Percentiles rank a stretch among this genome's conserved stretches.
phyloP scores from a whole-genome alignment of 1,140 invertebrate genomes.

The Chironomus striatipennis region DNA sequence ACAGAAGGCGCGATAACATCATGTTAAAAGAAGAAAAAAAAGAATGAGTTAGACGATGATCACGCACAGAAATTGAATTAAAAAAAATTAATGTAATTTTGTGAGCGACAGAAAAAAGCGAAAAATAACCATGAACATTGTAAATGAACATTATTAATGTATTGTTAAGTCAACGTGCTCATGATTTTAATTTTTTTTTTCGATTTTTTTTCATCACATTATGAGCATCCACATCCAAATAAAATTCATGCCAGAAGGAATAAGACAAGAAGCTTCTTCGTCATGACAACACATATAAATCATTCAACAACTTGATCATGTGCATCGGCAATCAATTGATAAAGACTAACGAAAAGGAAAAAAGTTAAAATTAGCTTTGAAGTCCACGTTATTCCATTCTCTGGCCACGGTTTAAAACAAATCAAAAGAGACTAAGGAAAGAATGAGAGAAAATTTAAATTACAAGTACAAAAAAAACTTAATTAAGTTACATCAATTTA shows the following conservation, averaged over 20 bases:
- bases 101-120: background rate
- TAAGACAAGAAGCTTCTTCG: background rate
- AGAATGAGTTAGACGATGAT: constrained; percentile 27
- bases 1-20: background rate
- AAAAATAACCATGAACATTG: background rate
- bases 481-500: constrained; percentile 14
- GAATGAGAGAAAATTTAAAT: background rate
- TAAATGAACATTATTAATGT: too few relatives aligned
- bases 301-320: background rate
- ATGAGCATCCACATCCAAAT: too few relatives aligned
- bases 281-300: background rate
- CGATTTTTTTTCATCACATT: too few relatives aligned
- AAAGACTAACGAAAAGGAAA: background rate
- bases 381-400: too few relatives aligned
- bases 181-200: too few relatives aligned
- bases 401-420: constrained; percentile 1
- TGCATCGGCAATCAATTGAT: background rate
- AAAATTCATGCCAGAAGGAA: background rate
- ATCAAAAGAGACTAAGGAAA: background rate
- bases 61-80: constrained; percentile 14
- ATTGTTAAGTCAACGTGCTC: too few relatives aligned
- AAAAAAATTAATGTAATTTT: background rate
- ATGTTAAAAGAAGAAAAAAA: background rate
- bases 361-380: background rate
- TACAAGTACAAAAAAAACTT: background rate